Percentiles rank a stretch among this genome's conserved stretches.
Evolutionary conservation across 2,888 invertebrate genomes (phyloP).

Genomic region (Hedya salicella): DNA sequence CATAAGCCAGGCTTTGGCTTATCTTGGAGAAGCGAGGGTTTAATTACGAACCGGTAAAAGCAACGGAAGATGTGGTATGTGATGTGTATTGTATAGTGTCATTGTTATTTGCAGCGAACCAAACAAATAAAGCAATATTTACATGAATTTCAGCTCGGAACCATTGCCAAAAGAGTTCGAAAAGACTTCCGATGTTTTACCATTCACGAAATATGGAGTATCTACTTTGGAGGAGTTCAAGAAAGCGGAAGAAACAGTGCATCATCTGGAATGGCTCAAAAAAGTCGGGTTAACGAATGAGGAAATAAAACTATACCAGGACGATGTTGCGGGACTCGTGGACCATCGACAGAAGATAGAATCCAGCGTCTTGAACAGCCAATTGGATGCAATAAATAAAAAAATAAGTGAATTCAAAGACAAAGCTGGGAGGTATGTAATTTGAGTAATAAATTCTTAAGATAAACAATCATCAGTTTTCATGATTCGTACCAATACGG

Average conservation of each 20-base stretch:
- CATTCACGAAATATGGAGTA: conserved; percentile 74
- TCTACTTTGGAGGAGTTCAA: conserved; percentile 74
- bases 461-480: background rate
- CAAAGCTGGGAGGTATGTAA: conserved; percentile 57
- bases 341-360: conserved; percentile 66
- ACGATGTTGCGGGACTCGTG: conserved; percentile 71
- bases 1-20: background rate
- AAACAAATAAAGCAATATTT: conserved; percentile 33
- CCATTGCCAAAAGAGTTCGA: conserved; percentile 72
- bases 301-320: conserved; percentile 80
- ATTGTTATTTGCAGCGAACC: conserved; percentile 13
- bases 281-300: conserved; percentile 76
- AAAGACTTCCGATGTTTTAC: conserved; percentile 71
- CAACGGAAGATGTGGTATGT: conserved; percentile 30
- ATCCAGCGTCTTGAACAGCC: conserved; percentile 61
- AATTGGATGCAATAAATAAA: conserved; percentile 63
- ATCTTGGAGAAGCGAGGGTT: background rate
- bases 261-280: conserved; percentile 75
- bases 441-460: background rate
- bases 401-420: conserved; percentile 64
- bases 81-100: conserved; percentile 13
- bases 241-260: conserved; percentile 66
- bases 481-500: too few relatives aligned
- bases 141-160: conserved; percentile 64
- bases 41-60: background rate